phyloP scores from a whole-genome alignment of 2,888 invertebrate genomes.

The Erebia aethiops region DNA sequence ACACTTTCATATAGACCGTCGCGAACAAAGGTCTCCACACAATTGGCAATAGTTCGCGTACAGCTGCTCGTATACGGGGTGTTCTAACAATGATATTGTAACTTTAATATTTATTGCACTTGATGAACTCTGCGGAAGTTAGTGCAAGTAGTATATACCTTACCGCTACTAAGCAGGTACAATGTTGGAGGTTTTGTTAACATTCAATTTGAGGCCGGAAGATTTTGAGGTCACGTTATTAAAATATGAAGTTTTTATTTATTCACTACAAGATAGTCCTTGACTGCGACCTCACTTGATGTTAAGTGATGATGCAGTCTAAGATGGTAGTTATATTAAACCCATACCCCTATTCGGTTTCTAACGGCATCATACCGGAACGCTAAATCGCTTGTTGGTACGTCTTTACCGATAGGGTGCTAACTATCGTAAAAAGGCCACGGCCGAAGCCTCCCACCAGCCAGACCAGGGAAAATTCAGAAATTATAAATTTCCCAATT shows the following conservation, averaged over 20 bases:
- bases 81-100: constrained; percentile 78
- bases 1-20: constrained; percentile 70
- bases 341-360: too few species aligned
- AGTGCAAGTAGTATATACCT: constrained; percentile 52
- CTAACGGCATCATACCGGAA: too few species aligned
- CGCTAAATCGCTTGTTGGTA: too few species aligned
- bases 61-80: constrained; percentile 65
- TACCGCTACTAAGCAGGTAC: constrained; percentile 31
- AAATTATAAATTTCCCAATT: too few species aligned
- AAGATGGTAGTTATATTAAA: too few species aligned
- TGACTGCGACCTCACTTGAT: too few species aligned
- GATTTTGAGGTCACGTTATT: constrained; percentile 14
- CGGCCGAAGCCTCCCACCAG: too few species aligned
- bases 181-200: constrained; percentile 37
- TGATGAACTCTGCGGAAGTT: constrained; percentile 69
- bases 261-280: too few species aligned
- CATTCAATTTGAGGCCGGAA: constrained; percentile 10
- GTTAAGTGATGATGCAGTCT: too few species aligned
- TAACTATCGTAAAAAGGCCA: too few species aligned
- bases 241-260: neutral
- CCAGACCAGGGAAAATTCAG: too few species aligned
- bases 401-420: too few species aligned
- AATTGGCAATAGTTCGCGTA: constrained; percentile 75
- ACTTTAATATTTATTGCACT: constrained; percentile 81
- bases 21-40: constrained; percentile 72